Base-by-base conservation (phyloP, 2,113 vertebrate genomes). In the Ochotona curzoniae region DNA sequence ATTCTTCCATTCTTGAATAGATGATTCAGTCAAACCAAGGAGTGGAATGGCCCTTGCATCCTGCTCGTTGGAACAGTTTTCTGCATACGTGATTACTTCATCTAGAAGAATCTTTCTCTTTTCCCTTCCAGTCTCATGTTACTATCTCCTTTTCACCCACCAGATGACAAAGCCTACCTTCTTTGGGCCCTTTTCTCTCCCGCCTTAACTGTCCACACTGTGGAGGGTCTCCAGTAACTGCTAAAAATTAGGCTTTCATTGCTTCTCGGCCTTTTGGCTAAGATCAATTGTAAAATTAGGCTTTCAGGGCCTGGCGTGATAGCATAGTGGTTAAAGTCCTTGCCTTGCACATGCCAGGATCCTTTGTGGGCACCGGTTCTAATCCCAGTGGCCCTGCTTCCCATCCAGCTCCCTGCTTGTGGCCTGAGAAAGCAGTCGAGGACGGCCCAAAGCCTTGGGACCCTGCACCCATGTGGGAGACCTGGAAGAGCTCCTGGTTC, bases 121-220 rank as follows among this genome's bases (percentile, higher is more conserved):
- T 8, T 66, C 12, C 4, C 7, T 57, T 17, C 20, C 44, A 15
- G 60, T 60, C 38, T 85, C 20, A 85, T 80, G 60, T 70, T 83
- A 63, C 83, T 89, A 67, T 18, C 18, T 64, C 1, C 63, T 63
- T 51, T 4, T 38, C 14, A 38, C 25, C 26, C 0, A 49, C 17
- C 23, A 60, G 18, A 57, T 66, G 57, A 64, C 80, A 64, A 12
- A 35, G 69, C 67, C 8, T 9, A 83, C 38, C 51, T 90, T 93
- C 63, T 20, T 10, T 80, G 63, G 35, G 20, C 20, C 11, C 67
- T 94, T 91, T 35, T 20, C 3, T 75, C 28, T 83, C 32, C 44
- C 21, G 1, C 1, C 5, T 7, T 13, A 70, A 38, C 61, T 90
- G 1, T 18, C 4, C 4, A 25, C 1, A 1, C 15, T 8, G 44